Percentiles rank a stretch among this genome's conserved stretches.
Evolutionary conservation across 2,797 vertebrate genomes (phyloP).

Genomic region (Malurus leucopterus): DNA sequence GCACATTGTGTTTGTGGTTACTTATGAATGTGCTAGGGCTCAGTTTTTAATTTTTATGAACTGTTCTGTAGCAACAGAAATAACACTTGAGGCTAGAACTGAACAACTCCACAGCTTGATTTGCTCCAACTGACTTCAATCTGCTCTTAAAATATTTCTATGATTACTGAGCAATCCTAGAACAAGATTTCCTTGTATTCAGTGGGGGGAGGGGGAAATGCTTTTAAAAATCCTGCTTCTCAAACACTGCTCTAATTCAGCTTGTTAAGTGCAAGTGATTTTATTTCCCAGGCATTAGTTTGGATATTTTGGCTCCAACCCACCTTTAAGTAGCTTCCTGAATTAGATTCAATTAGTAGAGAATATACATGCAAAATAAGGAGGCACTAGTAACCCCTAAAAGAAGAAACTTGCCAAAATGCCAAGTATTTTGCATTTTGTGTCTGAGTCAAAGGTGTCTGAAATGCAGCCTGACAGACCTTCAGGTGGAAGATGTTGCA

Average conservation of each 20-base stretch:
- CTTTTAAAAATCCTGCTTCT: background rate
- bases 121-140: background rate
- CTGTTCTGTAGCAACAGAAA: background rate
- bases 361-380: background rate
- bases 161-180: background rate
- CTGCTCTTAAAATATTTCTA: slow-evolving; percentile 26
- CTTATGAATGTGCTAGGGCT: background rate
- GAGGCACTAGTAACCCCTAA: background rate
- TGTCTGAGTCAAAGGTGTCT: background rate
- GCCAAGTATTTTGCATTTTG: background rate
- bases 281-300: background rate
- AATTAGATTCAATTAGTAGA: background rate
- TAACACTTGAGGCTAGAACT: background rate
- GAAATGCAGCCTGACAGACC: background rate
- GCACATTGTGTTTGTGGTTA: background rate
- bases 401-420: background rate
- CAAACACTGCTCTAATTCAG: background rate
- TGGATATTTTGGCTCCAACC: background rate
- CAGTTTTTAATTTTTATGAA: background rate
- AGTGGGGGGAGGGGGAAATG: background rate
- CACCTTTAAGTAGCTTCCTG: slow-evolving; percentile 1
- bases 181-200: slow-evolving; percentile 5
- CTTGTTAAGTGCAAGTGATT: background rate
- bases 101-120: background rate
- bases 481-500: background rate